Evolutionary conservation across 1,140 invertebrate genomes (phyloP), one percentile per base, ranked within the genome.

Genomic region (Ips typographus): DNA sequence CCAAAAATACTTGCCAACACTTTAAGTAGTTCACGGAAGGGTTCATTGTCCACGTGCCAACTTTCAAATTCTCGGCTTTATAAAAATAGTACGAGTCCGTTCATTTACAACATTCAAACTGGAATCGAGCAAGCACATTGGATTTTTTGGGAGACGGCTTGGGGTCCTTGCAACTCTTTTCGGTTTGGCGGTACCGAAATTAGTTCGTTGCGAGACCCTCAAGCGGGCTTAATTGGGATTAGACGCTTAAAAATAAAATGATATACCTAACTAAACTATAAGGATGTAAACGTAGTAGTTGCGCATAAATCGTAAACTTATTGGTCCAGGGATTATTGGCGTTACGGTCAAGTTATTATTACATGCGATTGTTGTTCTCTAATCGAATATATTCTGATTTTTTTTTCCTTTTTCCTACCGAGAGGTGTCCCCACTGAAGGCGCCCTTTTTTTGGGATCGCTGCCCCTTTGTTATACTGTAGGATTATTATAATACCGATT

Each of bases 401-500:
- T 71, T 61, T 40, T 69, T 22, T 22, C 22, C 22, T 22, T 59
- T 77, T 74, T 76, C 73, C 74, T 76, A 78, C 74, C 65, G 75
- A 71, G 73, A 72, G 68, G 75, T 72, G 63, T 71, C 68, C 65
- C 61, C 67, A 40, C 64, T 49, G 67, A 40, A 59, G 64, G 6
- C 49, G 62, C 70, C 39, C 58, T 65, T 49, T 68, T 68, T 73
- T 71, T 72, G 73, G 71, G 73, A 72, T 72, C 72, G 74, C 75
- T 74, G 72, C 72, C 71, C 68, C 68, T 58, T 64, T 66, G 64
- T 68, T 66, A 70, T 70, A 73, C 60, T 77, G 77, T 80, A 80
- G 77, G 79, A 75, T 78, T 79, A 79, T 78, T 76, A 79, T 76
- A 78, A 78, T 78, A 79, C 75, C 78, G 78, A 78, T 72, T 74